A percentile compares a stretch with the other conserved stretches of the same genome.
phyloP scores from a whole-genome alignment of 2,797 vertebrate species.

The Sebastes ruberrimus region DNA sequence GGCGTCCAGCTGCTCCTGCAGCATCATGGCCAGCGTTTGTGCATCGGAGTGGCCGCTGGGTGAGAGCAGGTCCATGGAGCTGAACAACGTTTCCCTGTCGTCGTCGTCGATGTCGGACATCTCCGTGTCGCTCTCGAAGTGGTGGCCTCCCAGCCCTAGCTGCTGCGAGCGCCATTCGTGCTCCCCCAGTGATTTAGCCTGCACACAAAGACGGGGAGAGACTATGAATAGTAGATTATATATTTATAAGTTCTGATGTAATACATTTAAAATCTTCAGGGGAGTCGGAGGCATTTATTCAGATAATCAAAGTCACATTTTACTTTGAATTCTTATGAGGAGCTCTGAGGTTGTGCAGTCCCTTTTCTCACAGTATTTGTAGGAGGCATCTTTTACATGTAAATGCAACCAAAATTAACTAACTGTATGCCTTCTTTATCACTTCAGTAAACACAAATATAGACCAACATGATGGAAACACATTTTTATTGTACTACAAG shows the following conservation, averaged over 20 bases:
- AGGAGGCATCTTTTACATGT: background rate
- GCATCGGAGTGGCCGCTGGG: constrained; percentile 97
- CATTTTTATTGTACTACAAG: background rate
- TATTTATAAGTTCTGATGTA: background rate
- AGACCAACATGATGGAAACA: background rate
- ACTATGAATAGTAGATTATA: background rate
- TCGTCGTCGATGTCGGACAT: constrained; percentile 99
- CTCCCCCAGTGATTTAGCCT: constrained; percentile 97
- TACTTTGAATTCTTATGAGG: background rate
- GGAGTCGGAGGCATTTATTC: background rate
- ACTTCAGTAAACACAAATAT: background rate
- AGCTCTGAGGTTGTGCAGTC: background rate
- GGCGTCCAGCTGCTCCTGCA: constrained; percentile 97
- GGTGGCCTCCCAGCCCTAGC: constrained; percentile 90
- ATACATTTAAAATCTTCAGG: background rate
- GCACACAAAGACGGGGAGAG: background rate
- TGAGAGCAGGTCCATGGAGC: constrained; percentile 98
- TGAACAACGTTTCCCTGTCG: constrained; percentile 96
- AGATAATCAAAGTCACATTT: background rate
- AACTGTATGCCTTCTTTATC: background rate
- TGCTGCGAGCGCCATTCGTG: constrained; percentile 97
- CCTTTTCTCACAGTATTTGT: background rate
- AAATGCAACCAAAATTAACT: background rate
- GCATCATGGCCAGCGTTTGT: constrained; percentile 98
- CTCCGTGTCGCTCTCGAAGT: constrained; percentile 97